These are phyloP conservation scores for Solenopsis invicta DNA, from an alignment of 1,140 invertebrate species.

Conservation along the genomic window DNA sequence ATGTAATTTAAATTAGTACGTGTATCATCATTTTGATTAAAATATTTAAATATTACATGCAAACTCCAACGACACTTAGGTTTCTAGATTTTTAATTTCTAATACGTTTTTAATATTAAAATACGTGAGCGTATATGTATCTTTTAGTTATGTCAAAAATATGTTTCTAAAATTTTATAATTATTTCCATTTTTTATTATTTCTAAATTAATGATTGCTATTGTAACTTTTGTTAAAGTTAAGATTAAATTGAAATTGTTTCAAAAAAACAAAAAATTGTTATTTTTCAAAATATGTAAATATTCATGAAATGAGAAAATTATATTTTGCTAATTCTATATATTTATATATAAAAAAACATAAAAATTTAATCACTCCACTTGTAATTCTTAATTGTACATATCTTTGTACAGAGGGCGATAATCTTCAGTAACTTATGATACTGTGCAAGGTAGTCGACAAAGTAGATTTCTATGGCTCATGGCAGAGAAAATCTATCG, in stretches of 20 bases:
- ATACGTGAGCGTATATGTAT: too few species aligned
- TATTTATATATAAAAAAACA: neutral
- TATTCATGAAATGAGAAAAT: neutral
- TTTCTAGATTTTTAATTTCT: neutral
- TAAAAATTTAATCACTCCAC: neutral
- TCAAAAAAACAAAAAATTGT: neutral
- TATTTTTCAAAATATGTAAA: too few species aligned
- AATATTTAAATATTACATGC: neutral
- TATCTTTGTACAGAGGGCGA: slow-evolving; percentile 3
- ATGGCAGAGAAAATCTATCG: too few species aligned
- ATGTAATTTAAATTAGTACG: neutral
- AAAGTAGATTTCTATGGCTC: neutral
- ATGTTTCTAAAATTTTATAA: neutral
- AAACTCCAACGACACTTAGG: neutral
- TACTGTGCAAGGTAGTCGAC: neutral
- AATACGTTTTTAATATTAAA: neutral
- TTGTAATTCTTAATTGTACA: neutral
- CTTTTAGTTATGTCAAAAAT: neutral
- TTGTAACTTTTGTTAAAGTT: neutral
- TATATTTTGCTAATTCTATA: neutral
- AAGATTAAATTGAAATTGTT: neutral
- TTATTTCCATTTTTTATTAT: neutral
- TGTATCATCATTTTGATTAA: neutral
- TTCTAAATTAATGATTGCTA: neutral
- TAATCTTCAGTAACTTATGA: neutral